Base-by-base conservation (phyloP, 2,113 vertebrate species). In the Alouatta palliata region DNA sequence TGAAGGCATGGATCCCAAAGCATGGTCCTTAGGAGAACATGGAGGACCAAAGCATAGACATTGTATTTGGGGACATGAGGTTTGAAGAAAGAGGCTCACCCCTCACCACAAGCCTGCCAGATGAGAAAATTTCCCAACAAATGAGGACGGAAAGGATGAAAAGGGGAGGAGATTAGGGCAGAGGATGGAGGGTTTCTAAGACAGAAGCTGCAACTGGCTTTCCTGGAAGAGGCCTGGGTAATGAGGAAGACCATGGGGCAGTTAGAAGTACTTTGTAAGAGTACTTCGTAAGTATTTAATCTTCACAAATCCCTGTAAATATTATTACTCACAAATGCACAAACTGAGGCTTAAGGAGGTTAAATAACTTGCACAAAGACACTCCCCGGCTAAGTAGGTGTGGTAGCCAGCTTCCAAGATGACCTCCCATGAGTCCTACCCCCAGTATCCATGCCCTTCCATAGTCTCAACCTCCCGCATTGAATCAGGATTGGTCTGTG, bases 1-100 rank as follows among this genome's bases (percentile, higher is more conserved):
- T 95, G 73, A 91, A 52, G 52, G 35, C 21, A 37, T 82, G 77
- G 56, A 83, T 95, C 68, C 58, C 40, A 92, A 88, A 76, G 37
- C 16, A n/a, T 12, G 43, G 11, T 81, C 6, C 16, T 21, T 7
- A 5, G 37, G 30, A 8, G 9, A 66, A 75, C n/a, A 6, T 5
- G 6, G 37, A 87, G 8, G 54, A 56, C 17, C 17, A 43, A 92
- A 75, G 8, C 37, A 37, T 12, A 71, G 64, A 80, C 32, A 32
- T 21, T 37, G 83, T 61, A n/a, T 35, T 45, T 86, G 56, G 45
- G 23, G n/a, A 79, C 45, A 10, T 27, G 49, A 96, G 8, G 21
- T 54, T 80, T 90, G 71, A 96, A 40, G 49, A 84, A 58, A 14
- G n/a, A 52, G 10, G 14, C 54, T 64, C n/a, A 43, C 10, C 13